Percentiles rank a stretch among this genome's conserved stretches.
Conservation (phyloP, 2,797 vertebrate species). For the Poecilia picta region DNA sequence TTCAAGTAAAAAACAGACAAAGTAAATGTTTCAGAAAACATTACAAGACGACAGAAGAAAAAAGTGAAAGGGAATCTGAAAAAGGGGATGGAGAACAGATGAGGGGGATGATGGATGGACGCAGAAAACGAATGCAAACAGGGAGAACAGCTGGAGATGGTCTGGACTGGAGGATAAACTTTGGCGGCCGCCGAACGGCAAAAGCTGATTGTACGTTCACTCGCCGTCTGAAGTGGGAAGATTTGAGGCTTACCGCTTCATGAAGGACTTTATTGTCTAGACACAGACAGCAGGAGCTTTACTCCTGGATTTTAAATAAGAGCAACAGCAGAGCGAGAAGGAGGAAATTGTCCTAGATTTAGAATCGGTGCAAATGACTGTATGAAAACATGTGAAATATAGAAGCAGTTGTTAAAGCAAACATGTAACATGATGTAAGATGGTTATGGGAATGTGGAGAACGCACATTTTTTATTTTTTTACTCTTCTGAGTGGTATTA, state of each 20-base stretch:
- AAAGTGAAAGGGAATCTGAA: slow-evolving; percentile 12
- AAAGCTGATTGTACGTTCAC: slow-evolving; percentile 66
- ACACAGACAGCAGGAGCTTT: slow-evolving; percentile 48
- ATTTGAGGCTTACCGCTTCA: slow-evolving; percentile 54
- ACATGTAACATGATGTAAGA: slow-evolving; percentile 21
- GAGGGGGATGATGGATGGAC: slow-evolving; percentile 10
- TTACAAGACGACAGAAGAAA: background rate
- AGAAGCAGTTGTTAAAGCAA: slow-evolving; percentile 49
- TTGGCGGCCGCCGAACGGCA: slow-evolving; percentile 28
- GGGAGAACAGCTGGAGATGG: slow-evolving; percentile 37
- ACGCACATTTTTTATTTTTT: slow-evolving; percentile 7
- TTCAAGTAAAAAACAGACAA: background rate
- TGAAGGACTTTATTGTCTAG: slow-evolving; percentile 76
- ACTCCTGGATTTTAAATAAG: slow-evolving; percentile 42
- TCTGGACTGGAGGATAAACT: slow-evolving; percentile 32
- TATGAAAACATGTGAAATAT: slow-evolving; percentile 60
- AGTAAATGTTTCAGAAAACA: background rate
- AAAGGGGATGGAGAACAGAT: slow-evolving; percentile 2
- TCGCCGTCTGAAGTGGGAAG: slow-evolving; percentile 45
- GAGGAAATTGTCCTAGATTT: slow-evolving; percentile 67
- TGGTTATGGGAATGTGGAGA: background rate
- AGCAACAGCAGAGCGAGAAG: slow-evolving; percentile 44
- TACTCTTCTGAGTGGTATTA: slow-evolving; percentile 17
- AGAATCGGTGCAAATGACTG: slow-evolving; percentile 34
- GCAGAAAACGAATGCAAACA: slow-evolving; percentile 18